Percentiles rank a stretch among this genome's conserved stretches.
Evolutionary conservation across 2,888 invertebrate genomes (phyloP).

Genomic region (Nymphalis c-album): DNA sequence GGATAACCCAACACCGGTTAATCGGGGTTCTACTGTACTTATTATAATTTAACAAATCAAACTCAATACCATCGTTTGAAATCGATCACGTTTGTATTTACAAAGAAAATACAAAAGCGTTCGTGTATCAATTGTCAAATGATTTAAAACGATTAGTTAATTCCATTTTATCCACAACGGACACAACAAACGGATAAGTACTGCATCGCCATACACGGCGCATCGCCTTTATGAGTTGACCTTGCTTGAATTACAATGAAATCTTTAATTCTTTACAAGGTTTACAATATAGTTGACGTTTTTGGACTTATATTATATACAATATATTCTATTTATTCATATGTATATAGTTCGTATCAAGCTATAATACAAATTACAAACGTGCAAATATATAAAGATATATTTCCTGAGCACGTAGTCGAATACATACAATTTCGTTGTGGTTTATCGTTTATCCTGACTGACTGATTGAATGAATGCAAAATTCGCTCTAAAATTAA

Average conservation of each 20-base stretch:
- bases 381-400: too few species aligned
- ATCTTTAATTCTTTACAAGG: conserved; percentile 20
- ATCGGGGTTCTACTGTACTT: too few species aligned
- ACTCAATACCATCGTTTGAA: neutral
- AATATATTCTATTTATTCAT: neutral
- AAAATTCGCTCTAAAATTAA: too few species aligned
- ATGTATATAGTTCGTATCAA: too few species aligned
- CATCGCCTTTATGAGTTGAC: conserved; percentile 26
- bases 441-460: too few species aligned
- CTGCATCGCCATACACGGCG: conserved; percentile 18
- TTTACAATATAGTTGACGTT: neutral
- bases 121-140: neutral
- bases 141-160: conserved; percentile 7
- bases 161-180: conserved; percentile 5
- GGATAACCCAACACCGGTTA: too few species aligned
- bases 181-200: neutral
- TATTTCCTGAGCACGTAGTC: too few species aligned
- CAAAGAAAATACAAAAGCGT: neutral
- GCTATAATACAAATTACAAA: too few species aligned
- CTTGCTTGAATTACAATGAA: conserved; percentile 32
- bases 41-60: neutral
- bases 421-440: too few species aligned
- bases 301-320: neutral
- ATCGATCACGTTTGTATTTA: neutral
- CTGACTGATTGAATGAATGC: too few species aligned